Conservation (phyloP, 2,113 vertebrate genomes). For the Spea bombifrons region DNA sequence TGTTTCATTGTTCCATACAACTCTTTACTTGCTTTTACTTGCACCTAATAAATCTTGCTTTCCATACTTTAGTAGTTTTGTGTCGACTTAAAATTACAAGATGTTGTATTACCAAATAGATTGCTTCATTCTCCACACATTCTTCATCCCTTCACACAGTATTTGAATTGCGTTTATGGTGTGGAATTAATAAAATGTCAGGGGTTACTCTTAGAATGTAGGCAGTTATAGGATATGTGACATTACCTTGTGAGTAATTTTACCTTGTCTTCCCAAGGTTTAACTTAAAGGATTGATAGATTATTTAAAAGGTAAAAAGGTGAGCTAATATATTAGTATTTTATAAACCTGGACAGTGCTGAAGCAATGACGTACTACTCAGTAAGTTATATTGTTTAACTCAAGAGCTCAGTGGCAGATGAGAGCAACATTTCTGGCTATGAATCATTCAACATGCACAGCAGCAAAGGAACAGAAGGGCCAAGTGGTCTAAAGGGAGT, state of each 20-base stretch:
- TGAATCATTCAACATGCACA: constrained; percentile 38
- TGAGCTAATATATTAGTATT: constrained; percentile 41
- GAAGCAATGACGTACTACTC: constrained; percentile 41
- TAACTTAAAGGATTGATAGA: constrained; percentile 35
- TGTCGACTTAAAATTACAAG: neutral
- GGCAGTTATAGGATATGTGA: constrained; percentile 31
- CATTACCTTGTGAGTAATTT: constrained; percentile 38
- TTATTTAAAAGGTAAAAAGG: constrained; percentile 20
- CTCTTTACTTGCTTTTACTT: too few species aligned
- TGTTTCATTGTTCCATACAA: too few species aligned
- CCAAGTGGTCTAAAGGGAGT: constrained; percentile 23
- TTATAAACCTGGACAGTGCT: constrained; percentile 27
- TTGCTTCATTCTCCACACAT: constrained; percentile 2
- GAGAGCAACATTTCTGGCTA: constrained; percentile 33
- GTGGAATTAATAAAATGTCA: constrained; percentile 36
- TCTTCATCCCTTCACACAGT: neutral
- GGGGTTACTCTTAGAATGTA: constrained; percentile 7
- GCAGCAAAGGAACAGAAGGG: constrained; percentile 25
- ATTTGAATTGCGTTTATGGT: constrained; percentile 20
- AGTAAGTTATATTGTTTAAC: constrained; percentile 45
- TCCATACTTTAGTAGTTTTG: neutral
- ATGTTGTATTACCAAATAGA: neutral
- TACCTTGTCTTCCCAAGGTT: constrained; percentile 20
- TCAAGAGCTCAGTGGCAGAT: constrained; percentile 40
- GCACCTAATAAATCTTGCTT: constrained; percentile 4